Evolutionary conservation across 2,113 vertebrate genomes (phyloP).

Genomic region (Myrmecobius fasciatus): DNA sequence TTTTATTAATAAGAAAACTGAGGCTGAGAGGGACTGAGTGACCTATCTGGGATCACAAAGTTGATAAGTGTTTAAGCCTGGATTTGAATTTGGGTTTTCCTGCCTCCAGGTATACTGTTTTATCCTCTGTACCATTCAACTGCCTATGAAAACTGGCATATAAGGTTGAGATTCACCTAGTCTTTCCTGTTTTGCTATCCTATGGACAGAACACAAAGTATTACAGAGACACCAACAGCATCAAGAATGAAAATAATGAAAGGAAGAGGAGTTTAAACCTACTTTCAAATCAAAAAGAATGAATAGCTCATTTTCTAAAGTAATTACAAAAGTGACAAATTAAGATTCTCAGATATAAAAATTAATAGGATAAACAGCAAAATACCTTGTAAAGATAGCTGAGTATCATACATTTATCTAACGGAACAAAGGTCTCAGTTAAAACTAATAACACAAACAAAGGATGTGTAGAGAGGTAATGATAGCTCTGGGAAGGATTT

Average conservation of each 20-base stretch:
- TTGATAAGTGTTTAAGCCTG: background rate
- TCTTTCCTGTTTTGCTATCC: background rate
- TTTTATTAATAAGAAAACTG: background rate
- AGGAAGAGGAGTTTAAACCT: background rate
- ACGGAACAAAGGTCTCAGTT: slow-evolving; percentile 35
- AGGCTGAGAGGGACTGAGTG: background rate
- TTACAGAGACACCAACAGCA: background rate
- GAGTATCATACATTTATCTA: slow-evolving; percentile 25
- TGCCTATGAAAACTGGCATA: background rate
- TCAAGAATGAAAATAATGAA: background rate
- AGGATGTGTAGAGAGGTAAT: slow-evolving; percentile 53
- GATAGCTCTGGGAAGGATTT: slow-evolving; percentile 55
- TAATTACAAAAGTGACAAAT: background rate
- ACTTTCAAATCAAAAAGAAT: background rate
- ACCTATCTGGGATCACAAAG: background rate
- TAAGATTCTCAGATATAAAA: slow-evolving; percentile 51
- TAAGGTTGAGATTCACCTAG: background rate
- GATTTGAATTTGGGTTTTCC: background rate
- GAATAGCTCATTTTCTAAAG: background rate
- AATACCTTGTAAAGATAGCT: background rate
- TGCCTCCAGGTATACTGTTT: background rate
- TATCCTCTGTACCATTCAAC: background rate
- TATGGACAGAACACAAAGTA: background rate
- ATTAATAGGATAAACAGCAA: background rate
- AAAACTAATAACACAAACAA: slow-evolving; percentile 63